Evolutionary conservation across 2,797 vertebrate genomes (phyloP), one percentile per base, ranked within the genome.

Genomic region (Rhynchotus rufescens): DNA sequence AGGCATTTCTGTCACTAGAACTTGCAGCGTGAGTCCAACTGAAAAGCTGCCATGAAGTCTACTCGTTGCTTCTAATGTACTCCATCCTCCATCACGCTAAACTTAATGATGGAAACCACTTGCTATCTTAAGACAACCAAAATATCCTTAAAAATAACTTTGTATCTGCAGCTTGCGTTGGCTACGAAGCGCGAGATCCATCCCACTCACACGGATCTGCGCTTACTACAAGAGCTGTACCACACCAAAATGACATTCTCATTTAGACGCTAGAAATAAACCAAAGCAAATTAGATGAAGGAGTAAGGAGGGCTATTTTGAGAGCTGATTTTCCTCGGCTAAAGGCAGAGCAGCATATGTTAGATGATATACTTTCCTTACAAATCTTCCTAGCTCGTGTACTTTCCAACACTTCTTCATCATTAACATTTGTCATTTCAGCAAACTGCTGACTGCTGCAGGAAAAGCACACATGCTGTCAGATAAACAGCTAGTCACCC

Each of bases 231-330:
- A 92, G 90, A 79, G 75, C 89, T 82, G 66, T 38, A 77, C 67
- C 65, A 51, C 86, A 95, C 66, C 28, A 1, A 91, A 92, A 88
- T 67, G 60, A 94, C 91, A 89, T 84, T 84, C 77, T 88, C 93
- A 67, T 96, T 95, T 64, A 73, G 77, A 81, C 75, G 74, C 93
- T 95, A 89, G 93, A 96, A 96, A 95, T 96, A 96, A 95, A 96
- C 89, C 60, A 67, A 89, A 94, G 90, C 74, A 93, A 95, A 94
- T 95, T 74, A 92, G 82, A 90, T 1, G 79, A 89, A 94, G 80
- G 88, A 95, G 86, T 89, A 95, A 85, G 69, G 49, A 92, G 19
- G 67, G 79, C 67, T 96, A 96, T 96, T 95, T 89, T 85, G 64
- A 95, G 95, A 79, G 84, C 69, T 40, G 32, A 23, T 90, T 80